Evolutionary conservation across 2,113 vertebrate genomes (phyloP), one percentile per base, ranked within the genome.

Genomic region (Xiphophorus couchianus): DNA sequence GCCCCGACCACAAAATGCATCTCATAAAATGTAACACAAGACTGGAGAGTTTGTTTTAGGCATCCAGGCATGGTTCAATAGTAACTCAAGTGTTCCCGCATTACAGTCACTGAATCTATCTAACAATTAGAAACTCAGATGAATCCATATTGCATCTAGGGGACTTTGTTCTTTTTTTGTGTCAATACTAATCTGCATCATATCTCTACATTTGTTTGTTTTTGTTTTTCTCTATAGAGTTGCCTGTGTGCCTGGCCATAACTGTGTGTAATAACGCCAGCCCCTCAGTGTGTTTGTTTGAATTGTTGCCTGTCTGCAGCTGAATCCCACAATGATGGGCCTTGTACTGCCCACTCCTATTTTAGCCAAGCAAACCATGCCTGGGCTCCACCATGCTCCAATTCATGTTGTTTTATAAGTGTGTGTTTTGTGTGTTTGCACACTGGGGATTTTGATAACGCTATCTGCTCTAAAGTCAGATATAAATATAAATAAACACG

Each of bases 261-360:
- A 77, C 64, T 68, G 78, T 78, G 61, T 69, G 71, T 75, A 17
- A 65, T 30, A 71, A 42, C 54, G 44, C 67, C 1, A 60, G 58
- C 66, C 54, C 69, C 22, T 63, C 29, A 74, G 75, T 78, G 64
- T 77, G 64, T 65, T 13, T 58, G 51, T 78, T 72, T 91, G 85
- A 90, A 89, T 33, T 37, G 12, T 71, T 81, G 89, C 89, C 88
- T 90, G 83, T 62, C 62, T 81, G 89, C 89, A 92, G 91, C 91
- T 84, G 89, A 83, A 67, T 83, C 83, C 83, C 90, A 93, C 90
- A 94, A 93, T 92, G 91, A 84, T 62, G 25, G 51, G 76, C 84
- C 88, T 87, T 93, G 85, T 93, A n/a, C 73, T 61, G 67, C 84
- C 84, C 74, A 85, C 73, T 85, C 73, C 70, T 58, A 66, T 60